A percentile compares a stretch with the other conserved stretches of the same genome.
Conservation (phyloP, 2,113 vertebrate genomes). For the Cyanistes caeruleus region DNA sequence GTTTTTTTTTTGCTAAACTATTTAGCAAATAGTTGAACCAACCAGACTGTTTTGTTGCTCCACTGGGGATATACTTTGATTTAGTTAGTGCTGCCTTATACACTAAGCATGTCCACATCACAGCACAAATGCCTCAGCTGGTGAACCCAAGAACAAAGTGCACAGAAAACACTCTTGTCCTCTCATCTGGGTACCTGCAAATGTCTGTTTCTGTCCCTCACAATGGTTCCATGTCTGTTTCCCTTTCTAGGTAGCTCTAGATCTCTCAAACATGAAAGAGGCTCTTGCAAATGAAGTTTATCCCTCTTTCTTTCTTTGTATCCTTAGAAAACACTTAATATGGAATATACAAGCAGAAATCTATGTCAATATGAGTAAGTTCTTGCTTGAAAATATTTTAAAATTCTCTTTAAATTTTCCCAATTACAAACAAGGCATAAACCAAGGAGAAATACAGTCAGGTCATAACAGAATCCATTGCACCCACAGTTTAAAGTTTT, state of each 20-base stretch:
- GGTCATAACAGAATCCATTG: neutral
- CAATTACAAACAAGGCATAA: neutral
- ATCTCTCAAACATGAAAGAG: neutral
- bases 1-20: neutral
- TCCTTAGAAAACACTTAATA: neutral
- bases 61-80: neutral
- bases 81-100: neutral
- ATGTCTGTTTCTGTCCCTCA: neutral
- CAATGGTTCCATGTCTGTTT: accelerated
- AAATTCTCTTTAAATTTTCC: neutral
- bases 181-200: neutral
- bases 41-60: neutral
- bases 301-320: neutral
- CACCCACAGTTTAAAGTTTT: accelerated
- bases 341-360: neutral
- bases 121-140: neutral
- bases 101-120: neutral
- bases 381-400: accelerated
- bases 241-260: neutral
- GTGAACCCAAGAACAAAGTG: neutral
- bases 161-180: neutral
- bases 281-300: neutral
- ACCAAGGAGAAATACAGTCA: neutral
- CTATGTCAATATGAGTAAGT: neutral
- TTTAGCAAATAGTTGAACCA: neutral